Conservation (phyloP, 2,797 vertebrate genomes). For the Falco peregrinus region DNA sequence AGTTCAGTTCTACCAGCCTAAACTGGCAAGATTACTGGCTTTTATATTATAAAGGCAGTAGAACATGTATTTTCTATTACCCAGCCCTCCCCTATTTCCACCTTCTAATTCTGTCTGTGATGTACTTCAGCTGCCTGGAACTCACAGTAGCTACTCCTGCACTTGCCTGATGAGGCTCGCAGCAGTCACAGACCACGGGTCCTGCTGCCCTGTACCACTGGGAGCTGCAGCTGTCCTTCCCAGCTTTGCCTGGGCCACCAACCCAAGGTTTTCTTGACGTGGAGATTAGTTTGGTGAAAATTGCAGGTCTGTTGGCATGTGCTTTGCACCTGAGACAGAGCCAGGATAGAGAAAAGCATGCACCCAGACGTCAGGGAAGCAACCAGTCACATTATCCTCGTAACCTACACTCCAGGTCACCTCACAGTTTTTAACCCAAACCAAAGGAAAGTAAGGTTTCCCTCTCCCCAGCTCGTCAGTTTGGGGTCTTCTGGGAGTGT, state of each 20-base stretch:
- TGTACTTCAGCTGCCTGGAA: neutral
- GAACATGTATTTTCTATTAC: neutral
- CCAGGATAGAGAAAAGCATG: neutral
- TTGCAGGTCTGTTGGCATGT: neutral
- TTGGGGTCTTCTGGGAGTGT: accelerated
- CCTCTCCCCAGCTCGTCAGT: neutral
- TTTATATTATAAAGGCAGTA: neutral
- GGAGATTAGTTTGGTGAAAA: neutral
- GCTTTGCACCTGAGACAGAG: neutral
- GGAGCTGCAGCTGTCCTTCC: neutral
- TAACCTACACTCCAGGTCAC: neutral
- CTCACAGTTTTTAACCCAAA: neutral
- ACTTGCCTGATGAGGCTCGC: neutral
- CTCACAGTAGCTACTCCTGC: neutral
- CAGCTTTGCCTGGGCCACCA: neutral
- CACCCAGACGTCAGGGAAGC: neutral
- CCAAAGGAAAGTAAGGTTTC: neutral
- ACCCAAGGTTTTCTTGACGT: neutral
- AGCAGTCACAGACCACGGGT: neutral
- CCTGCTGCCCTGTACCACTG: neutral
- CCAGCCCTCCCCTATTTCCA: neutral
- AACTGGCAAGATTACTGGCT: neutral
- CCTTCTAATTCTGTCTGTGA: neutral
- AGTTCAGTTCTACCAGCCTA: neutral
- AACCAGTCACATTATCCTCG: neutral